These are phyloP conservation scores for Clitarchus hookeri DNA, from an alignment of 2,888 invertebrate species.

Conservation along the genomic window DNA sequence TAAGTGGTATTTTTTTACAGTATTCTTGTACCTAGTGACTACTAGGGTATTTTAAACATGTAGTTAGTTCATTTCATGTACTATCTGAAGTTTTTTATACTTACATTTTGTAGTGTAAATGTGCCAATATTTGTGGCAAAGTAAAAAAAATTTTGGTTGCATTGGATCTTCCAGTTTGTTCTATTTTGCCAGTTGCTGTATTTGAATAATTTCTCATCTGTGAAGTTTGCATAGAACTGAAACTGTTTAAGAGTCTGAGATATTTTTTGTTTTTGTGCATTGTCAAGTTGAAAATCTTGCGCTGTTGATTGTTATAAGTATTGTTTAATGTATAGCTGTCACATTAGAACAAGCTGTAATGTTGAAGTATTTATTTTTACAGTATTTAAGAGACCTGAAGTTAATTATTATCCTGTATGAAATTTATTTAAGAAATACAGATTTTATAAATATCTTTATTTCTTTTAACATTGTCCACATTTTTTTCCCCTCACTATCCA, in stretches of 20 bases:
- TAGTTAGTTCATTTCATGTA: neutral
- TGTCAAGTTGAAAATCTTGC: neutral
- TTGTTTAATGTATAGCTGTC: neutral
- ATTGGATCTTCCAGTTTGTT: neutral
- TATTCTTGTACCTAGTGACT: neutral
- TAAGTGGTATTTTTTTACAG: slow-evolving; percentile 1
- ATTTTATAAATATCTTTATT: neutral
- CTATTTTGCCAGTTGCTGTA: neutral
- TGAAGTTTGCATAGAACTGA: neutral
- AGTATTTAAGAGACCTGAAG: neutral
- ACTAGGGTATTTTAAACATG: neutral
- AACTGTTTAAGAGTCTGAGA: neutral
- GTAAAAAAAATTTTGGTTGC: neutral
- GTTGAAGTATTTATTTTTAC: neutral
- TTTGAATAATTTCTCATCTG: neutral
- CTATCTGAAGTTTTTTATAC: neutral
- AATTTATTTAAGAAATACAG: neutral
- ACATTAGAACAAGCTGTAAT: neutral
- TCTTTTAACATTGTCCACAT: neutral
- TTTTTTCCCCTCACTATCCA: neutral
- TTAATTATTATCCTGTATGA: neutral
- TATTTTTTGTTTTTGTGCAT: neutral
- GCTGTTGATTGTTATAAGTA: neutral
- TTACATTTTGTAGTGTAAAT: neutral
- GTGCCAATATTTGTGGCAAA: neutral